phyloP scores from a whole-genome alignment of 1,140 invertebrate species.

The Carcinoscorpius rotundicauda region DNA sequence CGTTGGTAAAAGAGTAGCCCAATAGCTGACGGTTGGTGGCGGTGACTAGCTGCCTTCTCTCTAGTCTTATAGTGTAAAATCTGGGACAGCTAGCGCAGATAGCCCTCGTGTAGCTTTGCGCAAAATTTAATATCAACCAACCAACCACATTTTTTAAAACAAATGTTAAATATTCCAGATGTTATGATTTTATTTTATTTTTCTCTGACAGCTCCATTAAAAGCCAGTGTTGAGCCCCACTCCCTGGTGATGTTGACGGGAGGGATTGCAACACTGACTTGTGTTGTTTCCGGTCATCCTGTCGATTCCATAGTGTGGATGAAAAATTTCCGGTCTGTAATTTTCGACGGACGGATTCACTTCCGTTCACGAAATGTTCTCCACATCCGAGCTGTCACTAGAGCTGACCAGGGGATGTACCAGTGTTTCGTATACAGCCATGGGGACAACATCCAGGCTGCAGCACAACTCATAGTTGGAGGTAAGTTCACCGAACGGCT shows the following conservation, averaged over 20 bases:
- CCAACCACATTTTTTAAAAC: no score
- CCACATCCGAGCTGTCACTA: constrained; percentile 27
- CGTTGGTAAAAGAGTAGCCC: no score
- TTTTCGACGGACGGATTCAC: constrained; percentile 26
- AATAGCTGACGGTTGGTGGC: no score
- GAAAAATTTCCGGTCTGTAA: constrained; percentile 58
- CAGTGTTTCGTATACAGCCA: constrained; percentile 35
- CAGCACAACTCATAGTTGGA: constrained; percentile 32
- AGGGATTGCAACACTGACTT: constrained; percentile 63
- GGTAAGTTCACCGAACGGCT: constrained; percentile 27
- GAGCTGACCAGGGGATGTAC: constrained; percentile 38
- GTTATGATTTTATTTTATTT: neutral
- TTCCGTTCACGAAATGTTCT: constrained; percentile 15
- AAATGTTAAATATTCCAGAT: no score
- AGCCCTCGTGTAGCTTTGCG: no score
- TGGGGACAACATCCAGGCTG: constrained; percentile 30
- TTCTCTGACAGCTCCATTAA: neutral
- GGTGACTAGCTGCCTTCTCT: no score
- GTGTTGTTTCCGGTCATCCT: constrained; percentile 61
- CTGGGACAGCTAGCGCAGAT: no score
- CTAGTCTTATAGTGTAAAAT: no score
- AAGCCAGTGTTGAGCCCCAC: constrained; percentile 16
- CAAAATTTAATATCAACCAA: no score
- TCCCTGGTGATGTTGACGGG: constrained; percentile 68
- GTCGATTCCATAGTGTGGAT: constrained; percentile 60